Base-by-base conservation (phyloP, 2,113 vertebrate species). In the Drymodes brunneopygia region DNA sequence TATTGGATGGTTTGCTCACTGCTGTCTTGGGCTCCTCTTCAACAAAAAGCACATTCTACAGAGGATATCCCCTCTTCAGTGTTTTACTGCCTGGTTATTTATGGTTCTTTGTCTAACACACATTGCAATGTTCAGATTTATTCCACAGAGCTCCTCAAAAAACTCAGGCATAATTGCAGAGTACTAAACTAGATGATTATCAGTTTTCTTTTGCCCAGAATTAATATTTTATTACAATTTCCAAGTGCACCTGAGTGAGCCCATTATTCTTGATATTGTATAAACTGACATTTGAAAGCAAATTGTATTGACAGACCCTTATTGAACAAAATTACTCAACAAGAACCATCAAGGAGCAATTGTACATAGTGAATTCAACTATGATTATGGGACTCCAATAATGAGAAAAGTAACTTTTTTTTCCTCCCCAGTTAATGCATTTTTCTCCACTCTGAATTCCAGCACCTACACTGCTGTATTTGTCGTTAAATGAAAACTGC, bases 221-320 rank as follows among this genome's bases (percentile, higher is more conserved):
- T 94, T 90, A 93, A 47, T 93, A 93, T 94, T 96, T 94, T 96
- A 65, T 80, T 87, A 77, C 35, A 56, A 47, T 90, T 95, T 94
- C 81, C 62, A 80, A 90, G 71, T 77, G 47, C 66, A 94, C 75
- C 78, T 90, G 84, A 92, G 67, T 77, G 22, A 95, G 60, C 61
- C 64, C 28, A 44, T 92, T 96, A 73, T 94, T 90, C 73, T 77
- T 73, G 20, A 81, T 93, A 64, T n/a, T 89, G 24, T 85, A 84
- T 82, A 94, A 95, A 92, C 72, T 86, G 66, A 80, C 81, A 94
- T 79, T 81, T 95, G 88, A 95, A 93, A 92, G 88, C 45, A 95
- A 93, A 94, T 79, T 92, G 79, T 92, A 95, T 94, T 94, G 91
- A 85, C 81, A 96, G 82, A 53, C 27, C 10, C 9, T 93, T 81